Evolutionary conservation across 2,888 invertebrate genomes (phyloP).

Genomic region (Lasioglossum pauxillum): DNA sequence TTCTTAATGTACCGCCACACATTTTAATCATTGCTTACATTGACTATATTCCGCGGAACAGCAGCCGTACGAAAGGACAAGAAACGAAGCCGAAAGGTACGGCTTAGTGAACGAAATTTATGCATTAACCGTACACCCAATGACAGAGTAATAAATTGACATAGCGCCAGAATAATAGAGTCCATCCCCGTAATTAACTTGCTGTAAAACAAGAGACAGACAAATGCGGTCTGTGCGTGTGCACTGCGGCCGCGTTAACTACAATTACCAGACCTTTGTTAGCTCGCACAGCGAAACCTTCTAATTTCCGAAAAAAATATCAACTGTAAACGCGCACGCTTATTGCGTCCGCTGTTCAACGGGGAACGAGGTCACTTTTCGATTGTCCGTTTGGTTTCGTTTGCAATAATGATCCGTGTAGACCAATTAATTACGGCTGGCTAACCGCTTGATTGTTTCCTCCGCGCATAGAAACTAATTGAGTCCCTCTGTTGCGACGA

Average conservation of each 20-base stretch:
- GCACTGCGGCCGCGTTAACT: slow-evolving; percentile 70
- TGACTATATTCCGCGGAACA: slow-evolving; percentile 57
- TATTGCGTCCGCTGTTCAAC: slow-evolving; percentile 38
- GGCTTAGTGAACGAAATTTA: slow-evolving; percentile 67
- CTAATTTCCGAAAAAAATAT: slow-evolving; percentile 62
- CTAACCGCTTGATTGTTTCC: slow-evolving; percentile 28
- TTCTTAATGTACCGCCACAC: not conserved
- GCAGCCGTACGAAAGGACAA: slow-evolving; percentile 29
- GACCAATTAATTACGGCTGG: slow-evolving; percentile 50
- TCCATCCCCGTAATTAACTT: slow-evolving; percentile 71
- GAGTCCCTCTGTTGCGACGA: not conserved
- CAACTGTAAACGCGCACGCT: slow-evolving; percentile 40
- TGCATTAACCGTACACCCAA: slow-evolving; percentile 66
- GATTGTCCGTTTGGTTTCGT: slow-evolving; percentile 43
- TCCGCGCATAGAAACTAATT: slow-evolving; percentile 31
- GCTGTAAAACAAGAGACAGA: slow-evolving; percentile 63
- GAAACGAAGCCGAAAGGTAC: slow-evolving; percentile 22
- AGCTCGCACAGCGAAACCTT: slow-evolving; percentile 44
- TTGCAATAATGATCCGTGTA: slow-evolving; percentile 33
- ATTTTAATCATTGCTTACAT: slow-evolving; percentile 36
- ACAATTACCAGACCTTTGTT: slow-evolving; percentile 69
- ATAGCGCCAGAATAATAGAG: slow-evolving; percentile 69
- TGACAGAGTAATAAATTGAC: slow-evolving; percentile 67
- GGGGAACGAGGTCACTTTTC: slow-evolving; percentile 18
- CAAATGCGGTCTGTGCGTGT: slow-evolving; percentile 67